Evolutionary conservation across 2,797 vertebrate species (phyloP), one percentile per base, ranked within the genome.

Genomic region (Buceros bicornis): DNA sequence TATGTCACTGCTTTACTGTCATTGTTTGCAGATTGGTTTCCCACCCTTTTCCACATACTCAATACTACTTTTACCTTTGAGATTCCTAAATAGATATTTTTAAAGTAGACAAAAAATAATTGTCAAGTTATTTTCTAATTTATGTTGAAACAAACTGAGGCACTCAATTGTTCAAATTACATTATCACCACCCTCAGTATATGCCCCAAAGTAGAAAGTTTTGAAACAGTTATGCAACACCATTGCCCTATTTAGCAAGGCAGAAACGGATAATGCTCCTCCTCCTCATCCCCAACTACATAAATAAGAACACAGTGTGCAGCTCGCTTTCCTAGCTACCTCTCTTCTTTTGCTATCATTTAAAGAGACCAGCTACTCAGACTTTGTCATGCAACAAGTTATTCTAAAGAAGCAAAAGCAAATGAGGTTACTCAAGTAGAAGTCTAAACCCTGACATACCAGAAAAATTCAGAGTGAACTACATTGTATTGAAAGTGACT

Each of bases 371-470:
- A 37, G 24, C 16, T 66, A 79, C 28, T n/a, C 29, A 5, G 14
- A 50, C 14, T 24, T 10, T 31, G 24, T 40, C 28, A 61, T 25
- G 37, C 37, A 40, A 56, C 11, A 71, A 71, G 43, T 33, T 71
- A 35, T 35, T 81, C 70, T 42, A 53, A 87, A 90, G 62, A 84
- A 96, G 48, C 61, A 93, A 82, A 95, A 84, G 28, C 37, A 82
- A 69, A 45, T 45, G 26, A 90, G 74, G 47, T 56, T 73, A 72
- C 71, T 90, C 25, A 76, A 88, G 67, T 45, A 69, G 48, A 90
- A 67, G 51, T 66, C 82, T 73, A 77, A 82, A 77, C 48, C 71
- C 74, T 83, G 57, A 80, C 50, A 37, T 33, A 69, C 31, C 70
- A 87, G 40, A 89, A 94, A 70, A 96, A 87, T 57, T 87, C 16